Evolutionary conservation across 2,797 vertebrate species (phyloP).

Genomic region (Spheniscus humboldti): DNA sequence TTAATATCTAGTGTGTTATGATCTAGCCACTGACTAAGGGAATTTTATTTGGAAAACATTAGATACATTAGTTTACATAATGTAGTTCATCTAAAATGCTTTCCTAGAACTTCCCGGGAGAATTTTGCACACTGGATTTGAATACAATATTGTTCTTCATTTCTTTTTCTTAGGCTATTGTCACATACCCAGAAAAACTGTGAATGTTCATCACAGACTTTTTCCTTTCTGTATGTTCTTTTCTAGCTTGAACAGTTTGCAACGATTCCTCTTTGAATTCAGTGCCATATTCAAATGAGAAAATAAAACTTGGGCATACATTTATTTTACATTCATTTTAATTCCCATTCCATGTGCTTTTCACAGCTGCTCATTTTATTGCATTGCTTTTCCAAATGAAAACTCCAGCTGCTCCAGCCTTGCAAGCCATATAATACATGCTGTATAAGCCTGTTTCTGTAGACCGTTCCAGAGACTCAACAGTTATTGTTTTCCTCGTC

Average conservation of each 20-base stretch:
- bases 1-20: background rate
- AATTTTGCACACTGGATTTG: background rate
- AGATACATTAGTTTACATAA: background rate
- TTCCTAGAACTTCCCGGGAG: background rate
- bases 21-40: background rate
- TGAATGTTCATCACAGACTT: background rate
- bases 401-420: constrained; percentile 38
- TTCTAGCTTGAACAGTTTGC: background rate
- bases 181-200: background rate
- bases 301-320: background rate
- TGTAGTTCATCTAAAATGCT: background rate
- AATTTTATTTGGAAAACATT: background rate
- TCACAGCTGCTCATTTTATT: constrained; percentile 58
- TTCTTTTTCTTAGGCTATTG: background rate
- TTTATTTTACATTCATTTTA: constrained; percentile 29
- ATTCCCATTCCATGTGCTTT: constrained; percentile 25
- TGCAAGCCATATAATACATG: background rate
- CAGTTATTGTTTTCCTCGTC: background rate
- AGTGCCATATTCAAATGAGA: background rate
- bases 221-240: background rate
- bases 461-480: background rate
- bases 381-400: constrained; percentile 36
- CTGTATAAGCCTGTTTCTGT: background rate
- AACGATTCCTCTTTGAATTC: background rate
- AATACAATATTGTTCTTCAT: background rate